These are phyloP conservation scores for Macrocentrus cingulum DNA, from an alignment of 1,140 invertebrate species.

Conservation along the genomic window DNA sequence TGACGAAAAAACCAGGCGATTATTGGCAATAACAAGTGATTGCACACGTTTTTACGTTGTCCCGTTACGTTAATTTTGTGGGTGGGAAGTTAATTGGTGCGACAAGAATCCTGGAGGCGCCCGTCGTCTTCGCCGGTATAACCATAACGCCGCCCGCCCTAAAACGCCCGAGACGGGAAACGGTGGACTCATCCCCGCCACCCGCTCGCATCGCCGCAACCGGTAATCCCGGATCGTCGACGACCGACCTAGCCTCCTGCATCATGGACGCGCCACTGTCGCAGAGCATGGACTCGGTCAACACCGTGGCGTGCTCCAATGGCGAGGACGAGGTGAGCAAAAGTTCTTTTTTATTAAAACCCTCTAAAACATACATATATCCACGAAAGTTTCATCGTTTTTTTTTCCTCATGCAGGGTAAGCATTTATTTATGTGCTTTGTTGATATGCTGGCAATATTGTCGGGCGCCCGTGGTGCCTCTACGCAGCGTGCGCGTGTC, in stretches of 20 bases:
- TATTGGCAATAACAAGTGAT: no score
- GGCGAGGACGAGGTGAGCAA: conserved; percentile 85
- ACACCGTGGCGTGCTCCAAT: conserved; percentile 70
- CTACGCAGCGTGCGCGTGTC: conserved; percentile 17
- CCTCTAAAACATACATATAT: neutral
- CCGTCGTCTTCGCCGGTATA: conserved; percentile 58
- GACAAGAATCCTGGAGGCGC: conserved; percentile 56
- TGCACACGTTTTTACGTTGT: conserved; percentile 8
- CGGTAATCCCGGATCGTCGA: conserved; percentile 51
- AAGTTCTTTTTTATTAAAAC: neutral
- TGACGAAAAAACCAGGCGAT: no score
- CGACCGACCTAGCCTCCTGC: conserved; percentile 50
- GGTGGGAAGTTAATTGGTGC: conserved; percentile 44
- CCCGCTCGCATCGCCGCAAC: conserved; percentile 50
- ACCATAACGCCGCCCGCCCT: conserved; percentile 61
- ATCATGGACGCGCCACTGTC: conserved; percentile 67
- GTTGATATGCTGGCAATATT: neutral
- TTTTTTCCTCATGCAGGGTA: conserved; percentile 1
- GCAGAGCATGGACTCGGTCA: conserved; percentile 91
- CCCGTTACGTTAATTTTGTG: conserved; percentile 17
- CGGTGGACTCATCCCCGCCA: conserved; percentile 57
- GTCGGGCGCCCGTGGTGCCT: neutral
- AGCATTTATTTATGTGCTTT: no score
- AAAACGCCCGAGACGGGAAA: conserved; percentile 63
- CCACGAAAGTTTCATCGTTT: neutral